These are phyloP conservation scores for Chouioia cunea DNA, from an alignment of 2,888 invertebrate species.

Conservation along the genomic window DNA sequence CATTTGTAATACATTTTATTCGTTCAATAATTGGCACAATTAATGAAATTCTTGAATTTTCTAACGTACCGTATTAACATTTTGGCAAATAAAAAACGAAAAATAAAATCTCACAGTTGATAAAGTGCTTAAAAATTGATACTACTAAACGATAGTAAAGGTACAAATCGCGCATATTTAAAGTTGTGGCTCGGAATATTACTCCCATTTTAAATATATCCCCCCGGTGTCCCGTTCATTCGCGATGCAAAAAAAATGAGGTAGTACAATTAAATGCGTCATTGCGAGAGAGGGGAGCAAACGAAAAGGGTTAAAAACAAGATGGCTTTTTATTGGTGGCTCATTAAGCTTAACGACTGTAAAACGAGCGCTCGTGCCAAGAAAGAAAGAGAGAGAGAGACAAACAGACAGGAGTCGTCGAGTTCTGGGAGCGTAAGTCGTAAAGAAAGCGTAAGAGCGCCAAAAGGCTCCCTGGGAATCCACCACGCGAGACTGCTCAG, in stretches of 20 bases:
- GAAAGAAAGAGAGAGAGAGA: constrained; percentile 9
- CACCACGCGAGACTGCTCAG: neutral
- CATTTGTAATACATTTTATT: no score
- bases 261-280: constrained; percentile 61
- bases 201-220: constrained; percentile 7
- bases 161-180: no score
- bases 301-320: constrained; percentile 65
- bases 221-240: constrained; percentile 45
- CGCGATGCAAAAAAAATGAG: constrained; percentile 52
- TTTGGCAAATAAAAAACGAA: no score
- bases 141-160: no score
- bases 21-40: no score
- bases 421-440: constrained; percentile 45
- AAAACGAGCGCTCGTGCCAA: constrained; percentile 57
- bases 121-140: no score
- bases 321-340: constrained; percentile 67
- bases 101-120: no score
- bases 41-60: no score
- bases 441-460: no score
- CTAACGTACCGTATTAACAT: no score
- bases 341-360: constrained; percentile 67
- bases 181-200: no score
- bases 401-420: constrained; percentile 11
- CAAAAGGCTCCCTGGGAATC: constrained; percentile 17
- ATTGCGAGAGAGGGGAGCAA: constrained; percentile 50